Evolutionary conservation across 2,797 vertebrate species (phyloP).

Genomic region (Microhierax caerulescens): DNA sequence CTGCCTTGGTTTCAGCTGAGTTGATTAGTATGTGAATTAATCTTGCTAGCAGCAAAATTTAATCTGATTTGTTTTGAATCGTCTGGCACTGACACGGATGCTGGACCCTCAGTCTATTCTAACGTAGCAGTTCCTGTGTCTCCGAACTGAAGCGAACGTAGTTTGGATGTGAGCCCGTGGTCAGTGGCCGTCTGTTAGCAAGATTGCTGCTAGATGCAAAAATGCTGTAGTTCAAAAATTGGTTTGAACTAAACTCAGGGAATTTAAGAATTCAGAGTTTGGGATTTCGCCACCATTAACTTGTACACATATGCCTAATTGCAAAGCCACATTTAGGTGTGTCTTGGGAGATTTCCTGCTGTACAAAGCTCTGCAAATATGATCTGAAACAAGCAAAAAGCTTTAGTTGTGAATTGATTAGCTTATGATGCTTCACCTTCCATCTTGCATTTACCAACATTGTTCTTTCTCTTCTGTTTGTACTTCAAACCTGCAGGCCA

Average conservation of each 20-base stretch:
- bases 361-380: background rate
- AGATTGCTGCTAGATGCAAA: background rate
- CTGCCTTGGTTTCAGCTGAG: background rate
- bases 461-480: background rate
- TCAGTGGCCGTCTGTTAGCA: background rate
- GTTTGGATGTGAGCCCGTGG: background rate
- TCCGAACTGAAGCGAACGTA: background rate
- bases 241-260: background rate
- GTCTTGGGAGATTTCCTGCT: background rate
- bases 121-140: background rate
- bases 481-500: background rate
- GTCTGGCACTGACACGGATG: background rate
- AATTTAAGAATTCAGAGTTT: background rate
- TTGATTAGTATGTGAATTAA: constrained; percentile 12
- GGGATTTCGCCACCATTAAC: background rate
- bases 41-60: constrained; percentile 13
- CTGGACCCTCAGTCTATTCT: background rate
- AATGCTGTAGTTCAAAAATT: background rate
- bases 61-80: background rate
- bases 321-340: background rate
- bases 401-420: background rate
- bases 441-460: background rate
- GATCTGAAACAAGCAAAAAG: background rate
- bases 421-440: background rate
- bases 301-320: background rate